Evolutionary conservation across 2,888 invertebrate genomes (phyloP), one percentile per base, ranked within the genome.

Genomic region (Trichacis sp.): DNA sequence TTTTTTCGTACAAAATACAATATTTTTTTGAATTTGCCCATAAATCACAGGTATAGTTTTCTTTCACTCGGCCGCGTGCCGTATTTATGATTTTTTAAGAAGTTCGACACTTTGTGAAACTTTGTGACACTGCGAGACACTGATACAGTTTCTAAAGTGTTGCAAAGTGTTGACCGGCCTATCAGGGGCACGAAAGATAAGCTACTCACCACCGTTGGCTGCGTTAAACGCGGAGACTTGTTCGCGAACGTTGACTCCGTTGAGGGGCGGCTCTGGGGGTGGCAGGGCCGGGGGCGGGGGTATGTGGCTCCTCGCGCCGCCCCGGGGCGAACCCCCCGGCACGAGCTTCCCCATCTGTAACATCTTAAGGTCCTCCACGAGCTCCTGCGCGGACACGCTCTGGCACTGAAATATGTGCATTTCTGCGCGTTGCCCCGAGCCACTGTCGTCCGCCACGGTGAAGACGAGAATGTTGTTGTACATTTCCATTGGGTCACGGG

Each of bases 401-500:
- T 93, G 92, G 82, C 93, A 93, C 89, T 96, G 96, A 86, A 93
- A 94, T 83, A 99, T 98, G 87, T 99, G 99, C 92, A 99, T 97
- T 88, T 99, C 98, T 2, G 96, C 90, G 45, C 90, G 88, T 61
- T 89, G 89, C 43, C 88, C 87, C 40, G 88, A 87, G 66, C 88
- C 89, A 45, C 88, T 85, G 77, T 87, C 91, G 68, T 90, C 94
- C 4, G 91, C 90, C 68, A 98, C 97, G 73, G 97, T 96, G 87
- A 99, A 99, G 29, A 99, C 94, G 78, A 99, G 88, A 81, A 99
- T 96, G 86, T 99, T 99, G 87, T 98, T 98, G 88, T 98, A 99
- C 82, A 97, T 91, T 86, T 99, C 98, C 85, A 95, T 94, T 3
- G 96, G 95, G 85, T 98, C 97, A 52, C 94, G 92, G 66, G 96